A percentile compares a stretch with the other conserved stretches of the same genome.
Evolutionary conservation across 1,140 invertebrate species (phyloP).

Genomic region (Brachionus manjavacas): DNA sequence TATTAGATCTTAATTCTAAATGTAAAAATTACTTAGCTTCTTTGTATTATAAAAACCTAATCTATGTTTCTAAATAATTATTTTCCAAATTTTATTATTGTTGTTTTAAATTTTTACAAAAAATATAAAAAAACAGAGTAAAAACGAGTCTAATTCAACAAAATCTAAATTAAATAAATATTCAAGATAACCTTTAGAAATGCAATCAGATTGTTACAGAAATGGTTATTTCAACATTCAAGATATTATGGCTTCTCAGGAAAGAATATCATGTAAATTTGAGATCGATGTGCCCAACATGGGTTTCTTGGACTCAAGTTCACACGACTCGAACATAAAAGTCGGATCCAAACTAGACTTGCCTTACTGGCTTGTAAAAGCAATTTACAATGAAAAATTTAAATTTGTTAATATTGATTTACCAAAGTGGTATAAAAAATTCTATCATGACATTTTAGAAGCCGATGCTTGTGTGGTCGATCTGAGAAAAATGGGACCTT

Average conservation of each 20-base stretch:
- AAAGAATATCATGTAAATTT: slow-evolving; percentile 41
- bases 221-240: slow-evolving; percentile 39
- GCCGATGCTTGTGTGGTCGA: slow-evolving; percentile 40
- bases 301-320: slow-evolving; percentile 40
- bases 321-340: slow-evolving; percentile 36
- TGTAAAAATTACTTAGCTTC: not conserved
- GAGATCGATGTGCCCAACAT: slow-evolving; percentile 36
- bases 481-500: slow-evolving; percentile 40
- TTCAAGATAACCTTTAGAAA: not conserved
- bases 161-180: not conserved
- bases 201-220: slow-evolving; percentile 35
- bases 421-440: slow-evolving; percentile 42
- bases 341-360: slow-evolving; percentile 30
- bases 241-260: slow-evolving; percentile 32
- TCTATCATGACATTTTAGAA: slow-evolving; percentile 42
- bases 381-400: slow-evolving; percentile 42
- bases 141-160: not conserved
- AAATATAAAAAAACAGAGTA: not conserved
- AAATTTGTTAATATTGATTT: slow-evolving; percentile 41
- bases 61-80: not conserved
- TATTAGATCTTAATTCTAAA: not conserved
- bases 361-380: slow-evolving; percentile 31
- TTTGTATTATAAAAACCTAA: not conserved
- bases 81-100: not conserved
- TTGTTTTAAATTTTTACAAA: not conserved